Base-by-base conservation (phyloP, 2,797 vertebrate species). In the Myoxocephalus aenaeus region DNA sequence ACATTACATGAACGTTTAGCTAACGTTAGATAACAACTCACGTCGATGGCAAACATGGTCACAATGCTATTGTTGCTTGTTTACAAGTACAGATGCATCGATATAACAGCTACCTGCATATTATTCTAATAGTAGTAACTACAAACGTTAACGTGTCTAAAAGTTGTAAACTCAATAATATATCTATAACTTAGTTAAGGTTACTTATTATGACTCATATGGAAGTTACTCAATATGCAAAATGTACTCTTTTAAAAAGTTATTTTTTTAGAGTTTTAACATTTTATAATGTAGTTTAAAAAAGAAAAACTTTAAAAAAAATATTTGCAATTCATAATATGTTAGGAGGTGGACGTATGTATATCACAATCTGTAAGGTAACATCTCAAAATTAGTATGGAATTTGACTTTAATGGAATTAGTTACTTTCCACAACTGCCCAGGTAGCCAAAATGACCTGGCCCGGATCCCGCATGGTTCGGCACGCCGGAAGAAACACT, bases 191-290 rank as follows among this genome's bases (percentile, higher is more conserved):
- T 42, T 42, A 12, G 40, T 61, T n/a, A n/a, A 34, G 0, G 12
- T 62, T 53, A 53, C 50, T 12, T 22, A 42, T 25, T 7, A 25
- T 18, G 9, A 62, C n/a, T 61, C 58, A 61, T 34, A 22, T 40
- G n/a, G 9, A 50, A 50, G 48, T 10, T 62, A 25, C 58, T 40
- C n/a, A 4, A 42, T 25, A 63, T 42, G 13, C 59, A 62, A 62
- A 38, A 38, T 53, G 13, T 0, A 0, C 2, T 5, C 25, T 32
- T 32, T 32, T n/a, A n/a, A n/a, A n/a, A n/a, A n/a, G n/a, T n/a
- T n/a, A n/a, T n/a, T 32, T 22, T 61, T 54, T 13, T 4, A 54
- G 4, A 27, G 22, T 54, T 27, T 25, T n/a, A 50, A 20, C 48
- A 12, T 51, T 12, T 14, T 15, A 3, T 44, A 4, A 7, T 18